Conservation (phyloP, 2,888 invertebrate genomes). For the Metellina segmentata region DNA sequence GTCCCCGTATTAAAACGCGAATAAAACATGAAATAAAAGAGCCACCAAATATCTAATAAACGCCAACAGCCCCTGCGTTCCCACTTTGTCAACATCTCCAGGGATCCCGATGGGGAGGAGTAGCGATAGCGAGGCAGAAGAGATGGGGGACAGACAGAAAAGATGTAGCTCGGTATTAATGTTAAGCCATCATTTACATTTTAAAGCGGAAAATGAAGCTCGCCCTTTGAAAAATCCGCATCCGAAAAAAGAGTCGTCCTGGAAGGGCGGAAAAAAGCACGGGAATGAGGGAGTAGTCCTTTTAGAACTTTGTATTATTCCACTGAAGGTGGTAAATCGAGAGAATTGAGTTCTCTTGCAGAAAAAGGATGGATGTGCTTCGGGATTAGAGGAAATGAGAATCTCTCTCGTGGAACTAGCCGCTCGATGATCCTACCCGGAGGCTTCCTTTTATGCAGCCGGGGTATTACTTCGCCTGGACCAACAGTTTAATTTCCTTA, state of each 20-base stretch:
- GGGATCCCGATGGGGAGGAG: neutral
- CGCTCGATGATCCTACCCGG: conserved; percentile 44
- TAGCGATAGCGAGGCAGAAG: neutral
- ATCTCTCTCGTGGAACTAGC: conserved; percentile 42
- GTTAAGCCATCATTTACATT: conserved; percentile 63
- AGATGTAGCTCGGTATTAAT: conserved; percentile 55
- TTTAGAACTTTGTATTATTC: conserved; percentile 46
- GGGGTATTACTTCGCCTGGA: conserved; percentile 21
- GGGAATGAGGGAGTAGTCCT: conserved; percentile 29
- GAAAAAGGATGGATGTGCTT: conserved; percentile 19
- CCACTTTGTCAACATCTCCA: conserved; percentile 49
- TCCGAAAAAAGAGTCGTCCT: conserved; percentile 37
- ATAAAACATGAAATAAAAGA: conserved; percentile 47
- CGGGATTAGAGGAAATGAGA: conserved; percentile 60
- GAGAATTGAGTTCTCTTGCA: conserved; percentile 39
- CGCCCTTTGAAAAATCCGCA: conserved; percentile 43
- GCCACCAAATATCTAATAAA: conserved; percentile 36
- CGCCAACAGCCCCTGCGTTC: conserved; percentile 34
- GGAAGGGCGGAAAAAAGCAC: conserved; percentile 27
- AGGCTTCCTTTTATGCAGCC: conserved; percentile 40
- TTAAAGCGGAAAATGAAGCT: conserved; percentile 46
- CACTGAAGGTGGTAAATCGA: conserved; percentile 55
- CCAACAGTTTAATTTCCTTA: conserved; percentile 57
- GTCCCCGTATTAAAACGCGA: conserved; percentile 23
- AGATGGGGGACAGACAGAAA: neutral